Percentiles rank a stretch among this genome's conserved stretches.
Evolutionary conservation across 2,888 invertebrate genomes (phyloP).

Genomic region (Aquatica leii): DNA sequence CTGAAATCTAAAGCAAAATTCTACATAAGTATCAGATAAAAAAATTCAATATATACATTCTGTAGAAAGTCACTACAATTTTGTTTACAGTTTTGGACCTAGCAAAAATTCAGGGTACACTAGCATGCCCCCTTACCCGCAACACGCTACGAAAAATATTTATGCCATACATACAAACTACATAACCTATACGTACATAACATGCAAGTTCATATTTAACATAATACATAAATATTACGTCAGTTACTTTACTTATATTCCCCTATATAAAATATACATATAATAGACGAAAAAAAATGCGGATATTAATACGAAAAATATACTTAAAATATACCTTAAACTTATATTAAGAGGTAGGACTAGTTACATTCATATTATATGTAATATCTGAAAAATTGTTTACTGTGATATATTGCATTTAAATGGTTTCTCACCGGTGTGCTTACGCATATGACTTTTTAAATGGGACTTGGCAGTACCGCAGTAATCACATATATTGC

Average conservation of each 20-base stretch:
- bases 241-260: neutral
- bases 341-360: neutral
- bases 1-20: too few relatives aligned
- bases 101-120: neutral
- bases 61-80: too few relatives aligned
- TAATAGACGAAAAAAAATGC: conserved; percentile 1
- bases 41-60: too few relatives aligned
- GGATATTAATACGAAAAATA: conserved; percentile 5
- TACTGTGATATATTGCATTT: too few relatives aligned
- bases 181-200: neutral
- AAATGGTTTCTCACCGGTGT: too few relatives aligned
- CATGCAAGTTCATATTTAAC: neutral
- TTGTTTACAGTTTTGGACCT: too few relatives aligned
- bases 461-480: too few relatives aligned
- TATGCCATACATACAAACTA: neutral
- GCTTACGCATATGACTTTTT: too few relatives aligned
- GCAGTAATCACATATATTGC: too few relatives aligned
- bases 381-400: neutral
- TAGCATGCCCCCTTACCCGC: neutral
- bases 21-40: too few relatives aligned
- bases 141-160: too few relatives aligned
- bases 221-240: neutral
- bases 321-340: conserved; percentile 5
- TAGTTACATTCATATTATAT: neutral
- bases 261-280: conserved; percentile 3